These are phyloP conservation scores for Nylanderia fulva DNA, from an alignment of 1,140 invertebrate genomes.

Conservation along the genomic window DNA sequence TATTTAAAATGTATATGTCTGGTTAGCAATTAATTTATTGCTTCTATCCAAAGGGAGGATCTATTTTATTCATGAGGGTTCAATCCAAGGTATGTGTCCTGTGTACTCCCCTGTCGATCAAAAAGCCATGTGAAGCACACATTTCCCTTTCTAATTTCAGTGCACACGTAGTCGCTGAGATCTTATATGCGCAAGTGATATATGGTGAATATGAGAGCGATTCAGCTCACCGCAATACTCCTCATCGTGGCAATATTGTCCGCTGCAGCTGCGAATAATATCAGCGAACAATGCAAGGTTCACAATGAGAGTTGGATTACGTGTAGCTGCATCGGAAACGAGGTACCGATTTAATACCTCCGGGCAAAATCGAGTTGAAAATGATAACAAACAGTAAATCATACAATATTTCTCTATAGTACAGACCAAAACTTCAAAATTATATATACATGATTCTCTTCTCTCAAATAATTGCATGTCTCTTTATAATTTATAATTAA, in stretches of 20 bases:
- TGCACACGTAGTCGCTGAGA: not conserved
- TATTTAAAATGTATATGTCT: not conserved
- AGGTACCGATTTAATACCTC: conserved; percentile 62
- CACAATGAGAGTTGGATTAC: conserved; percentile 57
- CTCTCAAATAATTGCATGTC: too few relatives aligned
- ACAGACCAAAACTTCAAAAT: too few relatives aligned
- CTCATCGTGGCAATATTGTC: not conserved
- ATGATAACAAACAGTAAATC: too few relatives aligned
- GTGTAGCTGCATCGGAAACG: conserved; percentile 72
- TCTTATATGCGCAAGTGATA: not conserved
- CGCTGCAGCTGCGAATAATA: conserved; percentile 35
- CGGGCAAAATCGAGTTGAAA: not conserved
- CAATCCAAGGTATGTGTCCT: not conserved
- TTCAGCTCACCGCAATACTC: conserved; percentile 28
- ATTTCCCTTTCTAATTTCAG: conserved; percentile 43
- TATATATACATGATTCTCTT: too few relatives aligned
- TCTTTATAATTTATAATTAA: too few relatives aligned
- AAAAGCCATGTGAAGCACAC: not conserved
- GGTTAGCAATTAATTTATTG: not conserved
- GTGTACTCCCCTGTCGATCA: not conserved
- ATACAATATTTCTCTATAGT: too few relatives aligned
- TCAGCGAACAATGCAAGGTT: conserved; percentile 71
- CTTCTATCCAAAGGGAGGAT: not conserved
- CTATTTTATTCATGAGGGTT: not conserved
- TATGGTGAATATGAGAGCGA: conserved; percentile 19